Evolutionary conservation across 2,113 vertebrate species (phyloP).

Genomic region (Bambusicola thoracicus): DNA sequence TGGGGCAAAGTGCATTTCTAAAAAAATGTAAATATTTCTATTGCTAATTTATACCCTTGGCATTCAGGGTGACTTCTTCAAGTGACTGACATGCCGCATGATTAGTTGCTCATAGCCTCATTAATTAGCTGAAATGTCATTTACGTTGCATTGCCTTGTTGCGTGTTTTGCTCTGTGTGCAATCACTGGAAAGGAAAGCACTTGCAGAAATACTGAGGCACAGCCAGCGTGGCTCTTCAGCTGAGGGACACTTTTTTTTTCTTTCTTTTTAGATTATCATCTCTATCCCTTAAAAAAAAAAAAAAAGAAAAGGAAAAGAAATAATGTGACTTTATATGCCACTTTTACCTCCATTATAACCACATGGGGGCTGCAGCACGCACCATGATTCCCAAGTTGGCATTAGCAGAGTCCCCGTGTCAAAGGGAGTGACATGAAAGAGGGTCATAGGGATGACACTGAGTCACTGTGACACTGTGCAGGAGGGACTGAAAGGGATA

Average conservation of each 20-base stretch:
- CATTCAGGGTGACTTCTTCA: constrained; percentile 3
- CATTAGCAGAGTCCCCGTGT: neutral
- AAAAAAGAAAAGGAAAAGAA: no score
- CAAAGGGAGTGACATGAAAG: neutral
- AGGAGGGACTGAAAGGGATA: neutral
- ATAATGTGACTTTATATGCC: neutral
- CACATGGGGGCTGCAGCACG: neutral
- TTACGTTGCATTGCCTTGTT: neutral
- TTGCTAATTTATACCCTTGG: constrained; percentile 28
- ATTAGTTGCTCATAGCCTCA: neutral
- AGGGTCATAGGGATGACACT: neutral
- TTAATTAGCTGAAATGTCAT: constrained; percentile 46
- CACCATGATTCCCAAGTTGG: neutral
- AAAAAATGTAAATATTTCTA: constrained; percentile 24
- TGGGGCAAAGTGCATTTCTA: neutral
- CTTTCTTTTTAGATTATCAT: neutral
- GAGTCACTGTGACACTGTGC: neutral
- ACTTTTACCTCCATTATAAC: neutral
- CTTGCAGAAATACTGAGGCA: fast-evolving
- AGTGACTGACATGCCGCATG: neutral
- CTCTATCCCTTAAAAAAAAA: neutral
- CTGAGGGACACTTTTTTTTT: neutral
- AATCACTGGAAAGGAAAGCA: neutral
- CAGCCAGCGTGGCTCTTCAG: neutral
- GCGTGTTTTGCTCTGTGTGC: fast-evolving